Conservation (phyloP, 2,888 invertebrate species). For the Tipula unca region DNA sequence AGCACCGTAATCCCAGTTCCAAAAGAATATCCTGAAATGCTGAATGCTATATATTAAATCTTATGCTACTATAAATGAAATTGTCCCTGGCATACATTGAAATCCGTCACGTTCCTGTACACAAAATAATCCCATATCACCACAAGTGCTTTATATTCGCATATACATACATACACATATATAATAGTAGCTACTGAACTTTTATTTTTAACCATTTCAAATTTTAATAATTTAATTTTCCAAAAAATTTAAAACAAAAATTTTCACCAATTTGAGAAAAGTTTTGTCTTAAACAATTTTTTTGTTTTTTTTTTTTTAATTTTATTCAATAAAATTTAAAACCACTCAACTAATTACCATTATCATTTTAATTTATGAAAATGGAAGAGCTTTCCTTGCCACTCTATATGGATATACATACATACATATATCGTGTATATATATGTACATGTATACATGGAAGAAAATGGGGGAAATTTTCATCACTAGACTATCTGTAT, state of each 20-base stretch:
- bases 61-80: no score
- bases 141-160: no score
- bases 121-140: no score
- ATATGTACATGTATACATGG: background rate
- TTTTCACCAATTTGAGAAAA: background rate
- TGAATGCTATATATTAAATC: no score
- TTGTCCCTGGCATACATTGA: no score
- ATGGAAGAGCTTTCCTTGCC: background rate
- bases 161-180: no score
- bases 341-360: slow-evolving; percentile 14
- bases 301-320: background rate
- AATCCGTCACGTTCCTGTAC: no score
- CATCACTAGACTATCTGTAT: background rate
- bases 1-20: no score
- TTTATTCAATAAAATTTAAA: background rate
- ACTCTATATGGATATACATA: background rate
- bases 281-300: background rate
- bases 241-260: background rate
- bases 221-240: background rate
- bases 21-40: no score
- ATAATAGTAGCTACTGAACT: no score
- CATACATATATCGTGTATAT: background rate
- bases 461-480: background rate
- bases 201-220: no score
- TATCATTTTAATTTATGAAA: slow-evolving; percentile 1